Evolutionary conservation across 1,140 invertebrate genomes (phyloP), one percentile per base, ranked within the genome.

Genomic region (Arctopsyche grandis): DNA sequence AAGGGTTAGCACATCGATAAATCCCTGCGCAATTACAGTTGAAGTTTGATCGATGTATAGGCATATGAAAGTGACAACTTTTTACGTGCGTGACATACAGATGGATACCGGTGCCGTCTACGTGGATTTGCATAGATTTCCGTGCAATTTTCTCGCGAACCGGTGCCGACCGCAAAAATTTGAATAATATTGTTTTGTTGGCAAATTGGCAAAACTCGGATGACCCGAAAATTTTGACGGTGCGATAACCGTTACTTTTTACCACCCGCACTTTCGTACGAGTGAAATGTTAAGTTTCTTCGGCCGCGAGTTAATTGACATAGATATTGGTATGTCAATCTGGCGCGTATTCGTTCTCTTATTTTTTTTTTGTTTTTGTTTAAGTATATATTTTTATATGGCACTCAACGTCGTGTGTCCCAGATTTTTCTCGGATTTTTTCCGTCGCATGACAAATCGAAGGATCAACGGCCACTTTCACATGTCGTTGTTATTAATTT

Each of bases 291-390:
- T 22, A 66, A 44, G 22, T 75, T 75, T 56, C 52, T 58, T 75
- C 52, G 52, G 24, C 43, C 26, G 66, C 69, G 69, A 58, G 71
- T 75, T 75, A 75, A 75, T 75, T 75, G 71, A 75, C 71, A 75
- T 46, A 75, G 71, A 75, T 75, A 75, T 56, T 58, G 29, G 71
- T 75, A 58, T 75, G 71, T 58, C 71, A 75, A 75, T 75, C 71
- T 58, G 71, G 22, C 71, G 52, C 21, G 19, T 75, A 52, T 75
- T 58, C 52, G 24, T 75, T 75, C 71, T 56, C 46, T 29, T 75
- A 44, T 75, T 75, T 75, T 75, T 38, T 38, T 38, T 38, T 38
- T 38, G 29, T 38, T 38, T 38, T 38, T 38, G 29, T 38, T 38
- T 38, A 38, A 38, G 29, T 38, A 38, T 38, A 7, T 38, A 38